A percentile compares a stretch with the other conserved stretches of the same genome.
Evolutionary conservation across 2,888 invertebrate genomes (phyloP).

Genomic region (Erebia palarica): DNA sequence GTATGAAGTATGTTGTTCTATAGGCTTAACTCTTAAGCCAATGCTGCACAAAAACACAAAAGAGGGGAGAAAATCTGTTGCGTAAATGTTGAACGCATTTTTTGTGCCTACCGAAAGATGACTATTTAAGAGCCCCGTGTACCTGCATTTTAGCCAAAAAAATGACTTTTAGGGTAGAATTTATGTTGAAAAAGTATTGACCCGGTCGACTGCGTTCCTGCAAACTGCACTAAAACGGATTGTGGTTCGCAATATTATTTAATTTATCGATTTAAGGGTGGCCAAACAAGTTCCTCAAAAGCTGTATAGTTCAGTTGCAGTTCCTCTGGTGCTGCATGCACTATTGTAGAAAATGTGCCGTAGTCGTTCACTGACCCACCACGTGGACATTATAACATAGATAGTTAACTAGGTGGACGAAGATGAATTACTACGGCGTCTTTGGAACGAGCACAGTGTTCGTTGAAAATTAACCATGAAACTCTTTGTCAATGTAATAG

Average conservation of each 20-base stretch:
- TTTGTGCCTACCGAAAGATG: constrained; percentile 21
- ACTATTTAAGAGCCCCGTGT: constrained; percentile 11
- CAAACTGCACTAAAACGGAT: too few species aligned
- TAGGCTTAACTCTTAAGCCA: not conserved
- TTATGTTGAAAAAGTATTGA: not conserved
- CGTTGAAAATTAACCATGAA: constrained; percentile 7
- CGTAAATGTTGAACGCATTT: constrained; percentile 23
- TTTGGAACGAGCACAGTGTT: not conserved
- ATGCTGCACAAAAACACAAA: constrained; percentile 6
- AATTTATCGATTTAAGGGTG: too few species aligned
- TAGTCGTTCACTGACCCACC: not conserved
- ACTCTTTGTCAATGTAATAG: not conserved
- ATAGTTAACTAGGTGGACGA: not conserved
- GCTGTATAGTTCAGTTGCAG: too few species aligned
- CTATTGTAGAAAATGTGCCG: too few species aligned
- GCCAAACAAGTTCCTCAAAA: too few species aligned
- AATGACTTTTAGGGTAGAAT: not conserved
- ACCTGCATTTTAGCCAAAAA: constrained; percentile 1
- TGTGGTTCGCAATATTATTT: too few species aligned
- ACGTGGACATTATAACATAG: not conserved
- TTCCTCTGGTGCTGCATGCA: too few species aligned
- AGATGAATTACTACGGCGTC: not conserved
- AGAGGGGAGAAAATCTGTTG: constrained; percentile 23
- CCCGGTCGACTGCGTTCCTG: not conserved
- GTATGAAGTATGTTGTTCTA: not conserved